Percentiles rank a stretch among this genome's conserved stretches.
Evolutionary conservation across 2,113 vertebrate species (phyloP).

Genomic region (Leucopsar rothschildi): DNA sequence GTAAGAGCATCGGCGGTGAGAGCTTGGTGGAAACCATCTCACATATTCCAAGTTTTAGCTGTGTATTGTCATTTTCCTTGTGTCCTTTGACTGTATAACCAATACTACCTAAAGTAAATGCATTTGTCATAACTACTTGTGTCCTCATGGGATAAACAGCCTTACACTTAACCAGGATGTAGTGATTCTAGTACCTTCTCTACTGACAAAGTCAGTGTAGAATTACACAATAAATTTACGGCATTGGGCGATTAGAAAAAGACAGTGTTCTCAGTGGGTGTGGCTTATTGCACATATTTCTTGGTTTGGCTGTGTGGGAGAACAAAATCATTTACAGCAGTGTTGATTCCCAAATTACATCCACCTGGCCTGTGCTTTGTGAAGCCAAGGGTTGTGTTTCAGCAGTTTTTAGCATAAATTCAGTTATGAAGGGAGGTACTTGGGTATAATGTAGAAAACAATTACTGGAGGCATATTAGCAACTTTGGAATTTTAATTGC

Average conservation of each 20-base stretch:
- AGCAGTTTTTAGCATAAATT: not conserved
- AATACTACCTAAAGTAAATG: not conserved
- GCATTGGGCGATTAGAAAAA: not conserved
- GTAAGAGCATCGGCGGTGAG: slow-evolving; percentile 13
- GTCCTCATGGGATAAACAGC: not conserved
- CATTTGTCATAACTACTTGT: not conserved
- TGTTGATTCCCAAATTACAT: not conserved
- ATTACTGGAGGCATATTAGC: not conserved
- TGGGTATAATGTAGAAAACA: not conserved
- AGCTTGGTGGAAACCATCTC: not conserved
- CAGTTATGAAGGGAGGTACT: not conserved
- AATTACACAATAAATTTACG: not conserved
- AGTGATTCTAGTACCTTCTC: not conserved
- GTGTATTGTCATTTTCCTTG: fast-evolving
- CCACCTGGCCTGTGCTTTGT: not conserved
- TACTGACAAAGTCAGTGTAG: not conserved
- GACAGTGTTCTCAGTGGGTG: not conserved
- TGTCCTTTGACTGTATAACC: not conserved
- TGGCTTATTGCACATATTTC: not conserved
- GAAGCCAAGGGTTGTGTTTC: not conserved
- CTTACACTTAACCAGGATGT: not conserved
- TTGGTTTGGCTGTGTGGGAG: not conserved
- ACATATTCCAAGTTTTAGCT: not conserved
- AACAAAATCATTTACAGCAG: not conserved
- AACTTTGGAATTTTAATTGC: not conserved